These are phyloP conservation scores for Zaprionus bogoriensis DNA, from an alignment of 2,888 invertebrate species.

Conservation along the genomic window DNA sequence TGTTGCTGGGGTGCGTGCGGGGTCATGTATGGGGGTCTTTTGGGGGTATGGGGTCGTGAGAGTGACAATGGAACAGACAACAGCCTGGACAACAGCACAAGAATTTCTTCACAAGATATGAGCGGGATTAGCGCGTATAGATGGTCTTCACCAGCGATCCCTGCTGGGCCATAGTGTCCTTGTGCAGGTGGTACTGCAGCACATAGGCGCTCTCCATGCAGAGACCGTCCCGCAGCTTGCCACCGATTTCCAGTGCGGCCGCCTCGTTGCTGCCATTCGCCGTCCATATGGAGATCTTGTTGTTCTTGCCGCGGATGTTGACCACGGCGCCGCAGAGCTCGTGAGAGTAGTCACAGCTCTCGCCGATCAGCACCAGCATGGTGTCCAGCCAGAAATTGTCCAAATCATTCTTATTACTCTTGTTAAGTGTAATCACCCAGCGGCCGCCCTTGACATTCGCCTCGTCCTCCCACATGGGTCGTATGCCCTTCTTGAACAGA, in stretches of 20 bases:
- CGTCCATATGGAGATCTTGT: constrained; percentile 97
- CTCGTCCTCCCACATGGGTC: constrained; percentile 96
- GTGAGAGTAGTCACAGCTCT: constrained; percentile 94
- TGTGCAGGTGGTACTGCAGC: constrained; percentile 89
- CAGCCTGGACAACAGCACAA: no score
- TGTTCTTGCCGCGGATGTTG: constrained; percentile 93
- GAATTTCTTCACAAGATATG: no score
- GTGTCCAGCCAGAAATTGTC: constrained; percentile 92
- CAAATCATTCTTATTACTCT: constrained; percentile 87
- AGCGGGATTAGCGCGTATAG: constrained; percentile 45
- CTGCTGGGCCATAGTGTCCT: constrained; percentile 91
- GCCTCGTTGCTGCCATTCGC: constrained; percentile 89
- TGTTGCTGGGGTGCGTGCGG: not conserved
- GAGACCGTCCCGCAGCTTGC: constrained; percentile 92
- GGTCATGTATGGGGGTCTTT: not conserved
- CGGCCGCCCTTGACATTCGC: constrained; percentile 91
- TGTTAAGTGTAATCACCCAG: constrained; percentile 90
- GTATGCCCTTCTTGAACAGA: constrained; percentile 87
- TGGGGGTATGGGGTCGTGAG: not conserved
- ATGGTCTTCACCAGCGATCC: constrained; percentile 89
- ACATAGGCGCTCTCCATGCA: constrained; percentile 84
- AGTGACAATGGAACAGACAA: no score
- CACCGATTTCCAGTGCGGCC: constrained; percentile 92
- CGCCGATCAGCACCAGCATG: constrained; percentile 94
- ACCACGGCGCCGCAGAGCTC: constrained; percentile 98